Evolutionary conservation across 2,113 vertebrate species (phyloP).

Genomic region (Coracopsis vasa): DNA sequence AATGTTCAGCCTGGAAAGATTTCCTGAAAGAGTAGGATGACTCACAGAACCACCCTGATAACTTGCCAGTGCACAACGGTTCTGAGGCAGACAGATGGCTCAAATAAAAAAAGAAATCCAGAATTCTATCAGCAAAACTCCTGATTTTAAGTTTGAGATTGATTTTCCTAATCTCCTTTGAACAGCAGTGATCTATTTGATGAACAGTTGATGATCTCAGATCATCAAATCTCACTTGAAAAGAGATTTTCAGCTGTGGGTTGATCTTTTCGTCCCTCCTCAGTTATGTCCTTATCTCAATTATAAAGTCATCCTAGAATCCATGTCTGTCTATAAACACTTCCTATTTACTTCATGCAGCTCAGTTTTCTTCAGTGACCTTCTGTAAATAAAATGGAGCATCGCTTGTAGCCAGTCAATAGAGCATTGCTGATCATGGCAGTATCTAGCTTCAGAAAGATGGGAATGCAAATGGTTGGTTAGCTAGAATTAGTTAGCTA

Average conservation of each 20-base stretch:
- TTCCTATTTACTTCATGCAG: background rate
- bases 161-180: background rate
- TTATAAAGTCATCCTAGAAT: background rate
- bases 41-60: background rate
- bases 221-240: background rate
- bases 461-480: background rate
- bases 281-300: background rate
- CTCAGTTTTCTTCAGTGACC: background rate
- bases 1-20: background rate
- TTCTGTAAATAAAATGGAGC: background rate
- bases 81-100: background rate
- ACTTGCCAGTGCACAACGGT: background rate
- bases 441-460: background rate
- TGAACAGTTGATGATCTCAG: background rate
- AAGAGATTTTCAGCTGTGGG: background rate
- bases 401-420: background rate
- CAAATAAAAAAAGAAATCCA: background rate
- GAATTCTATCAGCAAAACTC: background rate
- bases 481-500: background rate
- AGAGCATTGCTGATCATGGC: background rate
- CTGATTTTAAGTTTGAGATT: background rate
- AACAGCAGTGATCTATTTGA: background rate
- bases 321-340: background rate
- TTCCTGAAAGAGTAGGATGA: background rate
- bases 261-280: background rate